Evolutionary conservation across 2,113 vertebrate genomes (phyloP), one percentile per base, ranked within the genome.

Genomic region (Acinonyx jubatus): DNA sequence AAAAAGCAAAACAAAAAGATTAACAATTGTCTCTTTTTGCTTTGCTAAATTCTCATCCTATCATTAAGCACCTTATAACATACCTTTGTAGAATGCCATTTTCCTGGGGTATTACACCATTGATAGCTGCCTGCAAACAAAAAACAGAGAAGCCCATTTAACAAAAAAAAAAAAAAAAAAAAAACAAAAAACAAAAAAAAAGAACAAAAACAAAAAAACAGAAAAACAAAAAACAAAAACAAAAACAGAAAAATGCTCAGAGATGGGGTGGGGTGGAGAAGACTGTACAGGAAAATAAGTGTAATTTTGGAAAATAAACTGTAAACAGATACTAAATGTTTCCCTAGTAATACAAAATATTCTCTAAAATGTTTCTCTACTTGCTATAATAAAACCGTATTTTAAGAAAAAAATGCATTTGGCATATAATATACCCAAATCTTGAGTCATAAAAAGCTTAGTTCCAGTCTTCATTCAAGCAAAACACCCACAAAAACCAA

Each of bases 71-170:
- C 16, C 41, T 80, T 93, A 45, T 50, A 85, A 98, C 98, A 99
- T 99, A 99, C 99, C 99, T 99, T 99, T 99, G 99, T 98, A 99
- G 98, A 99, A 99, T 99, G 98, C 99, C 99, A 73, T 99, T 99
- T 99, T 99, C 99, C 98, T 99, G 99, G 97, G 99, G 99, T 98
- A 99, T 99, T 97, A 99, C 99, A 97, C 99, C 99, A 98, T 99
- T 99, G 99, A 99, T 99, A 99, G 99, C 99, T 98, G 99, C 99
- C 99, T 99, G 99, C 92, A 98, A 99, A 98, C n/a, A 97, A 98
- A 98, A 96, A 98, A 95, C 5, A 95, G 18, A 97, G 57, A 93
- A 89, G 4, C 9, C 16, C 81, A 97, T 90, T 98, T 93, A 93
- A 76, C 41, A 76, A 14, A 73, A 38, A 25, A 13, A 73, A 73